phyloP scores from a whole-genome alignment of 2,113 vertebrate genomes.

The Arenaria interpres region DNA sequence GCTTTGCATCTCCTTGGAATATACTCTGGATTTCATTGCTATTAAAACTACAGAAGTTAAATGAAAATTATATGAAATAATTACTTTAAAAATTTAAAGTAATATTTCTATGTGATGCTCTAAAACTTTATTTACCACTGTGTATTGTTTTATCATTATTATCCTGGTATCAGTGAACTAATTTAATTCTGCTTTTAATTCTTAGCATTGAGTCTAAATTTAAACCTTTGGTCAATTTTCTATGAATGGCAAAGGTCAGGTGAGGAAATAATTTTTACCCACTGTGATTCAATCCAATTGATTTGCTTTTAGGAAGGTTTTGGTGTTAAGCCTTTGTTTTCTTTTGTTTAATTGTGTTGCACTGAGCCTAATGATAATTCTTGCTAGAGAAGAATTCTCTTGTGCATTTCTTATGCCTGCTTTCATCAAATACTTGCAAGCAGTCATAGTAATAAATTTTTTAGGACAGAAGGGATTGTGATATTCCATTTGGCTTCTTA shows the following conservation, averaged over 20 bases:
- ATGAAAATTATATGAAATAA: background rate
- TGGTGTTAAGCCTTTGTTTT: background rate
- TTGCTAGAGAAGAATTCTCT: background rate
- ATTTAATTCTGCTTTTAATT: background rate
- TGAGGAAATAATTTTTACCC: background rate
- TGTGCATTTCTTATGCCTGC: background rate
- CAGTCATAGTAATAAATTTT: slow-evolving; percentile 17
- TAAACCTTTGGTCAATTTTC: background rate
- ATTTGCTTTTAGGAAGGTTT: background rate
- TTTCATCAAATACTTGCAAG: background rate
- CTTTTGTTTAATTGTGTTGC: background rate
- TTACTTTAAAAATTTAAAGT: background rate
- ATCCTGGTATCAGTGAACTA: background rate
- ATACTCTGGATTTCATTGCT: background rate
- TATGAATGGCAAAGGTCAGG: background rate
- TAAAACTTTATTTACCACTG: background rate
- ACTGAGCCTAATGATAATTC: background rate
- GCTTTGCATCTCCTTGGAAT: background rate
- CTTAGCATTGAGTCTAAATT: background rate
- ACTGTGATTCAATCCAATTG: background rate
- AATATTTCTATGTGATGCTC: background rate
- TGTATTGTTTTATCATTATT: background rate
- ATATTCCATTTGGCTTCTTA: background rate
- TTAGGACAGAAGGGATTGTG: background rate
- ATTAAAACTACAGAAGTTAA: background rate